Base-by-base conservation (phyloP, 2,797 vertebrate species). In the Saguinus oedipus region DNA sequence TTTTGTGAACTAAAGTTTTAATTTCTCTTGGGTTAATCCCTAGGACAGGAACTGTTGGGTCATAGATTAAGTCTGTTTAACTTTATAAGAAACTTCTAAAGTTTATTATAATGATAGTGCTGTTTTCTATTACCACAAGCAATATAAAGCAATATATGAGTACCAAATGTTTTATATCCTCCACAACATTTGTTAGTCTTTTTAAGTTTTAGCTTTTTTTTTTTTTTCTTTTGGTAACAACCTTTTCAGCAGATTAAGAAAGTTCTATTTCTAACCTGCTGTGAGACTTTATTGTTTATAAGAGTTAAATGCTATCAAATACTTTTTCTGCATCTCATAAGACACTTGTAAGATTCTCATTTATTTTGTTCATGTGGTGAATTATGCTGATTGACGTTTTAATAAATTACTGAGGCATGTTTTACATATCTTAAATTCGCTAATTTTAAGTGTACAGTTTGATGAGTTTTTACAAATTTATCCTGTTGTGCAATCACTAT, bases 41-140 rank as follows among this genome's bases (percentile, higher is more conserved):
- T 88, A 94, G 24, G 33, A 79, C 50, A 33, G 36, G 36, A 96
- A 83, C 36, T 86, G 46, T 88, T 92, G 55, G 83, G 26, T 94
- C 93, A 85, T 46, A 50, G 55, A 93, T 76, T 85, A 55, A 87
- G 89, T 95, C 92, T 93, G 80, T 70, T 81, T 90, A 94, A 93
- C 80, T 95, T 95, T 95, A 82, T 79, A 93, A 92, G 85, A 94
- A 76, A 90, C 81, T 94, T 86, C 93, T 95, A 82, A 96, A 91
- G 26, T 91, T 95, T 96, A 97, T 97, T 88, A 46, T 59, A 96
- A 64, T 48, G 64, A 78, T 82, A 53, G 83, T 88, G 39, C 82
- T 96, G 86, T 94, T 96, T 96, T 81, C 70, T 64, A 94, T 97
- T 95, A 82, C 91, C 84, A 90, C n/a, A 33, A 78, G 85, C 26